Base-by-base conservation (phyloP, 1,140 invertebrate genomes). In the Nasonia longicornis region DNA sequence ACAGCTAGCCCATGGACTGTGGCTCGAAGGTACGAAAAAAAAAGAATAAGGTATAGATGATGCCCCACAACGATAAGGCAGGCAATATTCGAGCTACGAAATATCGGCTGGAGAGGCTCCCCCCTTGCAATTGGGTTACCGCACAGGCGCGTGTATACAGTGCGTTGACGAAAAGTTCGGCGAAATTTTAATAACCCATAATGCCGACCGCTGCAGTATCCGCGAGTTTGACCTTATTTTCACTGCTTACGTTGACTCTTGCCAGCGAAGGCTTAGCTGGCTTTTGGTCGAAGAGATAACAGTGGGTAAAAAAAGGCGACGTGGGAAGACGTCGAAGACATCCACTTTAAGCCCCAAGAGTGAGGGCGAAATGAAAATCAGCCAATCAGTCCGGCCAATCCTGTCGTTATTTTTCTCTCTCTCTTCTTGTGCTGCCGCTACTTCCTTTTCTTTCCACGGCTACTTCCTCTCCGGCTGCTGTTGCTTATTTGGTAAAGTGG, bases 401-500 rank as follows among this genome's bases (percentile, higher is more conserved):
- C 20, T 10, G 31, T 71, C 69, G 16, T 71, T 71, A 71, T 71
- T 71, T 42, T n/a, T 71, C 52, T 58, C 52, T 58, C 16, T 16
- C 52, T 58, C 16, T 16, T 71, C 35, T 35, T 42, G 7, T 0
- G 31, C 35, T 14, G 14, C 6, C 20, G 16, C 20, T 58, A 42
- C 38, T 42, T 42, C 10, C 58, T 31, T 31, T 67, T 67, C 64
- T 29, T 29, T 10, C 26, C 26, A 1, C n/a, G n/a, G 26, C 64
- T 29, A 29, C 26, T 26, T 29, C 22, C 26, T 67, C 20, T n/a
- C 3, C 58, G 0, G 22, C 22, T 38, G 29, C 67, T 35, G 2
- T 3, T n/a, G 16, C 69, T 71, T 71, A 71, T 71, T 71, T 71
- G 20, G 69, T 8, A 71, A 71, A 71, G 69, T 71, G 69, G 35